Percentiles rank a stretch among this genome's conserved stretches.
phyloP scores from a whole-genome alignment of 2,888 invertebrate species.

The Rhaphigaster nebulosa region DNA sequence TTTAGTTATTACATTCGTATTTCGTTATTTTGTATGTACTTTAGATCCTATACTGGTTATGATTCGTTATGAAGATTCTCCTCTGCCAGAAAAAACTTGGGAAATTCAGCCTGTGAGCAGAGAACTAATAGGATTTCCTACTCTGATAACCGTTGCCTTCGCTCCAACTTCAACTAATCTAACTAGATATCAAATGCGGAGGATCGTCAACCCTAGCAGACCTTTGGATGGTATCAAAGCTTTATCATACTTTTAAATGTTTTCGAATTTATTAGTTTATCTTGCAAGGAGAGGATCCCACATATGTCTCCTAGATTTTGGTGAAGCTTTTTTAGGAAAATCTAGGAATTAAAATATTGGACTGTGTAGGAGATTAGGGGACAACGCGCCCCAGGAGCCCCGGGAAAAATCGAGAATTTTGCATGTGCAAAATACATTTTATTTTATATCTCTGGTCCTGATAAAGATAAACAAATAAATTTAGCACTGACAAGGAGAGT shows the following conservation, averaged over 20 bases:
- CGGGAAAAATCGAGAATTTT: too few species aligned
- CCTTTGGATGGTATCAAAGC: background rate
- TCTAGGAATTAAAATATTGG: too few species aligned
- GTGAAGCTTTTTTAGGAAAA: too few species aligned
- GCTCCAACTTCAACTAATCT: background rate
- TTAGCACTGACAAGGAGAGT: too few species aligned
- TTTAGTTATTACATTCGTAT: background rate
- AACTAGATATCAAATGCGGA: conserved; percentile 30
- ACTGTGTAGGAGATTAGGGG: too few species aligned
- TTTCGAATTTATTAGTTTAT: background rate
- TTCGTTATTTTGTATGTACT: background rate
- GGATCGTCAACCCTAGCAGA: conserved; percentile 44
- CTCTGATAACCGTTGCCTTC: conserved; percentile 15
- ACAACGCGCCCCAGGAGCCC: too few species aligned
- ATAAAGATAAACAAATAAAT: too few species aligned
- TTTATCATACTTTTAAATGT: background rate
- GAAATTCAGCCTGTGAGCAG: conserved; percentile 36
- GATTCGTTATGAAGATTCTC: conserved; percentile 25
- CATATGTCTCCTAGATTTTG: too few species aligned
- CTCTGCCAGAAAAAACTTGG: conserved; percentile 37
- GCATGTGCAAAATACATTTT: too few species aligned
- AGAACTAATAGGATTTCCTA: background rate
- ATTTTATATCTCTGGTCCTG: too few species aligned
- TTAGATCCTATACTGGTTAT: conserved; percentile 31
- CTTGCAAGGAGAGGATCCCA: too few species aligned